Conservation (phyloP, 2,888 invertebrate species). For the Epinotia ramella region DNA sequence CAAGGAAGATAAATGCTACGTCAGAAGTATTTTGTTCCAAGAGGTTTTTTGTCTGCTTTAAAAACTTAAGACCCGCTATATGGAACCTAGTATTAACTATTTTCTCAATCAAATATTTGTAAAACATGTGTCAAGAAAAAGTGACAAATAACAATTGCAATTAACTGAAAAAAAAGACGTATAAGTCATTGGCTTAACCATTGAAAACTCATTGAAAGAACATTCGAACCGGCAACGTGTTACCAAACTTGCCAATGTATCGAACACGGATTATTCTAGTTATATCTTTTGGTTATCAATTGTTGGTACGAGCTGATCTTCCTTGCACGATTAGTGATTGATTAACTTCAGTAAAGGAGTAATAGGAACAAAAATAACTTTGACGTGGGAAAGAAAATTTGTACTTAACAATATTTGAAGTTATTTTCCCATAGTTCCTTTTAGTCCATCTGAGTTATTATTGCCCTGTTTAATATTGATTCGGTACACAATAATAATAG, state of each 20-base stretch:
- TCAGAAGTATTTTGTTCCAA: background rate
- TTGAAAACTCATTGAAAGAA: background rate
- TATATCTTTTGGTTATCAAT: background rate
- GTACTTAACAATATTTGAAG: background rate
- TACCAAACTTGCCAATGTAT: background rate
- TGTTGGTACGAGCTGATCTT: background rate
- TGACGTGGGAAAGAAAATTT: background rate
- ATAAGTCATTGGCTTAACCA: background rate
- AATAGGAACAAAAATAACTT: background rate
- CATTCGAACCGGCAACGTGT: background rate
- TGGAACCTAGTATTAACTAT: background rate
- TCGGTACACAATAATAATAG: slow-evolving; percentile 29
- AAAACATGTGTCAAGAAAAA: background rate
- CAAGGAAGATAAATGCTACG: background rate
- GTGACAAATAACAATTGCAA: background rate
- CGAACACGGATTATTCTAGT: background rate
- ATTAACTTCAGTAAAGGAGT: background rate
- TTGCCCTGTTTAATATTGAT: slow-evolving; percentile 21
- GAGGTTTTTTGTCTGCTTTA: too few relatives aligned
- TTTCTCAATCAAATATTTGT: background rate
- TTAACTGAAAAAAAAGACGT: background rate
- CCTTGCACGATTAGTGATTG: background rate
- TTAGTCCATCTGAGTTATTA: slow-evolving; percentile 15
- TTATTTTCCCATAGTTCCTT: background rate
- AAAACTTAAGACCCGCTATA: background rate